These are phyloP conservation scores for Xestia ashworthii DNA, from an alignment of 2,888 invertebrate species.

Conservation along the genomic window DNA sequence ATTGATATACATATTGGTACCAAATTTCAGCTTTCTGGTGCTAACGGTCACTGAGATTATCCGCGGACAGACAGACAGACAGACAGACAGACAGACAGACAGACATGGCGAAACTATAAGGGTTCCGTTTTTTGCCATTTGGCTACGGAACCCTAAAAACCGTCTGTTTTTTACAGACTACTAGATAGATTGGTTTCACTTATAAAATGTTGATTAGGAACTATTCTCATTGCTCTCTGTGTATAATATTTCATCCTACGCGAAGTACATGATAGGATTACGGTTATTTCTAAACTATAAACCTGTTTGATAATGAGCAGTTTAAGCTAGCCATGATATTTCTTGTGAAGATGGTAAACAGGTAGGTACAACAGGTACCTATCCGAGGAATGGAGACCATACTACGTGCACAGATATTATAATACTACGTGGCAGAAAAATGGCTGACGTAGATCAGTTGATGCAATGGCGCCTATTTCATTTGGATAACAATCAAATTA, in stretches of 20 bases:
- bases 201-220: neutral
- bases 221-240: neutral
- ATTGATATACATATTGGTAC: too few relatives aligned
- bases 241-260: neutral
- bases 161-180: neutral
- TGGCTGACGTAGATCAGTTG: neutral
- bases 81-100: too few relatives aligned
- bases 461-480: conserved; percentile 3
- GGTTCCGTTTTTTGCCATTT: too few relatives aligned
- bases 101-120: too few relatives aligned
- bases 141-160: too few relatives aligned
- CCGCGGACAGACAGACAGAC: too few relatives aligned
- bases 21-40: too few relatives aligned
- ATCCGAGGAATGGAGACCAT: neutral
- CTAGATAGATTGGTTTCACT: neutral
- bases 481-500: neutral
- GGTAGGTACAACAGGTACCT: too few relatives aligned
- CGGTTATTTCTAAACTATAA: neutral
- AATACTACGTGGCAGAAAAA: neutral
- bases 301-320: neutral
- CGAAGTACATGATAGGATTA: too few relatives aligned
- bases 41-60: too few relatives aligned
- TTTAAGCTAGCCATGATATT: neutral
- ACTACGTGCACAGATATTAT: too few relatives aligned
- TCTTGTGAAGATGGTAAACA: neutral